A percentile compares a stretch with the other conserved stretches of the same genome.
Conservation (phyloP, 1,140 invertebrate genomes). For the Eufriesea mexicana region DNA sequence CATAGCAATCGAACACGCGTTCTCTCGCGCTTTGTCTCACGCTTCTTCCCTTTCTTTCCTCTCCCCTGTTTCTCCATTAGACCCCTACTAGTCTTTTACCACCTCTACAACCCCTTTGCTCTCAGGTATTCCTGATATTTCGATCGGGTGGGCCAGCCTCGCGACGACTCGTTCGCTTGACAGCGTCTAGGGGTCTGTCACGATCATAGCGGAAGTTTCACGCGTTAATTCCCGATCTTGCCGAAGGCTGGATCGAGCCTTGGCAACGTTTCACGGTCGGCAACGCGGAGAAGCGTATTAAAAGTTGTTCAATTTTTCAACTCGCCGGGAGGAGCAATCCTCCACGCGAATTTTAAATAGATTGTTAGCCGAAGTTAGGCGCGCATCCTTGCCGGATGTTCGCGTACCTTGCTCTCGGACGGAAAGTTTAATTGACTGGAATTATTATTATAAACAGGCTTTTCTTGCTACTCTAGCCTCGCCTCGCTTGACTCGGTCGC, state of each 20-base stretch:
- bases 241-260: neutral
- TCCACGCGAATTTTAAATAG: conserved; percentile 4
- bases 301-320: conserved; percentile 21
- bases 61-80: neutral
- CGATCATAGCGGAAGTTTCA: too few relatives aligned
- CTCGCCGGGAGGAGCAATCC: neutral
- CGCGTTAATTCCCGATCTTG: neutral
- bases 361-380: conserved; percentile 19
- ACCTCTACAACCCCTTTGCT: neutral
- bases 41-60: conserved; percentile 23
- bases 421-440: conserved; percentile 22
- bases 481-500: neutral
- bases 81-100: neutral
- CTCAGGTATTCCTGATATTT: neutral
- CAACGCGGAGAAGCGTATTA: neutral
- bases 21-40: conserved; percentile 39
- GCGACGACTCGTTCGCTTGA: too few relatives aligned
- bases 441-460: conserved; percentile 25
- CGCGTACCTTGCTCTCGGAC: neutral
- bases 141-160: too few relatives aligned
- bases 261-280: neutral
- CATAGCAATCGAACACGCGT: conserved; percentile 61
- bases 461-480: neutral
- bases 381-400: neutral
- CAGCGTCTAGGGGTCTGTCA: too few relatives aligned